These are phyloP conservation scores for Asobara japonica DNA, from an alignment of 1,140 invertebrate genomes.

Conservation along the genomic window DNA sequence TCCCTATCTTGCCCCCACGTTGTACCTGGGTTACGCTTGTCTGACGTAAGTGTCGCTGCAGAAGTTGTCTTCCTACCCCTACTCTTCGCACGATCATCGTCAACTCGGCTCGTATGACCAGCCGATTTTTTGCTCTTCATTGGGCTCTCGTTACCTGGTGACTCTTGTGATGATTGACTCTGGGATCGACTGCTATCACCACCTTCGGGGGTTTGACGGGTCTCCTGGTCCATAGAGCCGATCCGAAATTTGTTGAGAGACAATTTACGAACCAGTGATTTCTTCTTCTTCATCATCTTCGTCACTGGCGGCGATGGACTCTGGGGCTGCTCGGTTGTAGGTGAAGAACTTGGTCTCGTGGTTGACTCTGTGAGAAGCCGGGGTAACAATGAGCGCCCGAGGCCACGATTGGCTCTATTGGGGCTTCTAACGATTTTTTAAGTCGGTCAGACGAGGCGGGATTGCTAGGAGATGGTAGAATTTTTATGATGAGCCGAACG, in stretches of 20 bases:
- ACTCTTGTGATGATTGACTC: constrained; percentile 60
- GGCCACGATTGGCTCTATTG: not conserved
- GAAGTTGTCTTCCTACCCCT: constrained; percentile 26
- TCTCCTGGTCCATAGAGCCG: constrained; percentile 51
- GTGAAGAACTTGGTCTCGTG: not conserved
- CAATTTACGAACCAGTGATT: constrained; percentile 53
- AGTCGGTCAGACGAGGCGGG: constrained; percentile 2
- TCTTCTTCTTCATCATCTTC: constrained; percentile 55
- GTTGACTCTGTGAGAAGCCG: constrained; percentile 19
- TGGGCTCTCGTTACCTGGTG: constrained; percentile 47
- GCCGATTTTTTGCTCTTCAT: constrained; percentile 36
- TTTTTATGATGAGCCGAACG: no score
- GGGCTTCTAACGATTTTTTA: constrained; percentile 35
- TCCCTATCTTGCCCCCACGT: constrained; percentile 33
- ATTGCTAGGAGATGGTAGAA: not conserved
- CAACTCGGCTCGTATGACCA: not conserved
- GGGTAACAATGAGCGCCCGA: not conserved
- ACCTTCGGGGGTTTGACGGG: constrained; percentile 55
- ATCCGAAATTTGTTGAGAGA: constrained; percentile 58
- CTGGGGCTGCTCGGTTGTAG: constrained; percentile 19
- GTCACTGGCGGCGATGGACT: constrained; percentile 24
- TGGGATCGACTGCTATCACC: constrained; percentile 55
- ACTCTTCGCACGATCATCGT: constrained; percentile 19
- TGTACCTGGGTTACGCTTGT: constrained; percentile 30
- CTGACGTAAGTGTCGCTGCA: constrained; percentile 22